Percentiles rank a stretch among this genome's conserved stretches.
Conservation (phyloP, 2,888 invertebrate genomes). For the Sclerodermus sp. region DNA sequence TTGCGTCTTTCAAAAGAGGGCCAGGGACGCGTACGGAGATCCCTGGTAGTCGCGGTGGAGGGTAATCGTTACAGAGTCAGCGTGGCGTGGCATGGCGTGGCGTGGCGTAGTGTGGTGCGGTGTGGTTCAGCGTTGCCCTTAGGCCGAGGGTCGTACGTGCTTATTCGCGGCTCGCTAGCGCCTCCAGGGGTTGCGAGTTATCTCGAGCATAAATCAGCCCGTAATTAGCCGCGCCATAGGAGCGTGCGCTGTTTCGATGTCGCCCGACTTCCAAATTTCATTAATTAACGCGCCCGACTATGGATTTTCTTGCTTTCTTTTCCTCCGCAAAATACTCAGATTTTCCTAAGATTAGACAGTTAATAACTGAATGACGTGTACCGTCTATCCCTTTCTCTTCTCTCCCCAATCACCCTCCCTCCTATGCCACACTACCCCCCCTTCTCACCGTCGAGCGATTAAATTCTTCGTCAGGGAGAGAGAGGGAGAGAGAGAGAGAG, state of each 20-base stretch:
- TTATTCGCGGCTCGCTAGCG: constrained; percentile 19
- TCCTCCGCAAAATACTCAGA: too few relatives aligned
- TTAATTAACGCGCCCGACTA: constrained; percentile 37
- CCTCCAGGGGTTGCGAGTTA: constrained; percentile 33
- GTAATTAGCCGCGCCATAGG: constrained; percentile 34
- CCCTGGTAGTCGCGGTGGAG: background rate
- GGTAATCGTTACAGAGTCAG: constrained; percentile 21
- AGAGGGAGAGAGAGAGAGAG: too few relatives aligned
- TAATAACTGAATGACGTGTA: background rate
- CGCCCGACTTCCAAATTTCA: constrained; percentile 39
- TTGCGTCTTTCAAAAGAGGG: too few relatives aligned
- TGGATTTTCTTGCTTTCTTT: constrained; percentile 8
- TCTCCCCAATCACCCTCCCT: background rate
- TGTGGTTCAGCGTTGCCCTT: constrained; percentile 9
- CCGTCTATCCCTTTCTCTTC: background rate
- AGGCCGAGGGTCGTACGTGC: constrained; percentile 19
- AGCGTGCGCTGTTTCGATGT: constrained; percentile 26
- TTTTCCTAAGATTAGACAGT: too few relatives aligned
- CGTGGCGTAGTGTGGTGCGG: background rate
- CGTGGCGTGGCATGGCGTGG: background rate
- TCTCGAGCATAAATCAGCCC: constrained; percentile 38
- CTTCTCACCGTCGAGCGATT: too few relatives aligned
- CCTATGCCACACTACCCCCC: too few relatives aligned
- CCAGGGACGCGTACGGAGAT: too few relatives aligned
- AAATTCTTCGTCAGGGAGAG: too few relatives aligned